Percentiles rank a stretch among this genome's conserved stretches.
These are phyloP conservation scores for Tethya wilhelma DNA, from an alignment of 37 sponge, comb jelly and placozoan species.

Conservation along the genomic window DNA sequence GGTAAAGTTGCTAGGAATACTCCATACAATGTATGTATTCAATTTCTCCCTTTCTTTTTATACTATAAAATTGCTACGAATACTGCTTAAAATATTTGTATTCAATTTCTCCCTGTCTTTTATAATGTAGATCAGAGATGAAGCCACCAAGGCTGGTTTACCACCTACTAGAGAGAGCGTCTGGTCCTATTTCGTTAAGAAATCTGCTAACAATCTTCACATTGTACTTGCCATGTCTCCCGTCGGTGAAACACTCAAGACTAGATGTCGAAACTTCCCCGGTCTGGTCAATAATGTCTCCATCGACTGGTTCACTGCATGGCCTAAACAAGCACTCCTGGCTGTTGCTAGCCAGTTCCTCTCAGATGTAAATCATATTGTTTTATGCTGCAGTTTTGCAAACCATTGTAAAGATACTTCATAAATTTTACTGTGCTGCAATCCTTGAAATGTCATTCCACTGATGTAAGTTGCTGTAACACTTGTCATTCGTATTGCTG, in stretches of 20 bases:
- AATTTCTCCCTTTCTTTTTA: too few relatives aligned
- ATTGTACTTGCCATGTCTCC: conserved; percentile 98
- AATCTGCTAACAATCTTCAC: conserved; percentile 93
- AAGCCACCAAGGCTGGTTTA: conserved; percentile 83
- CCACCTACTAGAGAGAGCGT: conserved; percentile 91
- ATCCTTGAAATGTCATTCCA: too few relatives aligned
- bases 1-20: conserved; percentile 40
- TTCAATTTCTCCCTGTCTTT: background rate
- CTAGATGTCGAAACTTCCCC: conserved; percentile 97
- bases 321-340: conserved; percentile 97
- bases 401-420: too few relatives aligned
- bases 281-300: conserved; percentile 95
- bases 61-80: background rate
- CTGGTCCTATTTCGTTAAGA: conserved; percentile 95
- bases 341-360: conserved; percentile 97
- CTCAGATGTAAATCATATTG: conserved; percentile 71
- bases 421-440: too few relatives aligned
- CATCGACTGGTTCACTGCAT: conserved; percentile 99
- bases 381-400: too few relatives aligned
- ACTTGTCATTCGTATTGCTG: too few relatives aligned
- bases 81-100: background rate
- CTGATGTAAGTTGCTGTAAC: too few relatives aligned
- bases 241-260: conserved; percentile 92
- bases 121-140: conserved; percentile 76
- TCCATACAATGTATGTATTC: too few relatives aligned